Evolutionary conservation across 2,888 invertebrate genomes (phyloP).

Genomic region (Lepidonotus clava): DNA sequence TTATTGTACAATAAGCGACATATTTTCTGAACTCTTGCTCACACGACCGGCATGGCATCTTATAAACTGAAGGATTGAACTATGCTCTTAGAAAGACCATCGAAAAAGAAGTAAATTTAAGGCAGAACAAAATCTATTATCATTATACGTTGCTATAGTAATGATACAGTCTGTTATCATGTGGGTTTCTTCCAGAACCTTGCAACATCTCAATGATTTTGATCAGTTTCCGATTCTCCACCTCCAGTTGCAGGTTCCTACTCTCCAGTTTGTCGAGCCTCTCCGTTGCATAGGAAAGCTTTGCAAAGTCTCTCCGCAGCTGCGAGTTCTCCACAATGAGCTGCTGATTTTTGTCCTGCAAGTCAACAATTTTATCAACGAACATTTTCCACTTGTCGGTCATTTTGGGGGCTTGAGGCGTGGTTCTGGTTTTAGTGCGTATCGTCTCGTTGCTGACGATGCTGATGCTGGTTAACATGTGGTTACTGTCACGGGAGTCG

Average conservation of each 20-base stretch:
- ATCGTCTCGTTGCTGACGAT: conserved; percentile 47
- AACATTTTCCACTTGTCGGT: conserved; percentile 58
- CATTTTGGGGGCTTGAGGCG: background rate
- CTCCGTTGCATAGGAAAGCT: conserved; percentile 33
- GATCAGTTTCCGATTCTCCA: conserved; percentile 59
- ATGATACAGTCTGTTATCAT: conserved; percentile 49
- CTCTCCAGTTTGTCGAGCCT: conserved; percentile 52
- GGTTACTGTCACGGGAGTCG: conserved; percentile 16
- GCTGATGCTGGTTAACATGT: conserved; percentile 8
- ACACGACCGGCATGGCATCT: too few relatives aligned
- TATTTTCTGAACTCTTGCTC: too few relatives aligned
- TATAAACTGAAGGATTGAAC: too few relatives aligned
- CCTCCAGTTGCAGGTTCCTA: conserved; percentile 57
- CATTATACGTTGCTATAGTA: conserved; percentile 55
- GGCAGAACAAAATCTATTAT: too few relatives aligned
- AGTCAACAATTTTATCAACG: conserved; percentile 59
- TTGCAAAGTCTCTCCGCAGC: conserved; percentile 48
- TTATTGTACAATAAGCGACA: too few relatives aligned
- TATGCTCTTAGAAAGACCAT: too few relatives aligned
- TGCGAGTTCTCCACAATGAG: conserved; percentile 54
- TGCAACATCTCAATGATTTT: conserved; percentile 58
- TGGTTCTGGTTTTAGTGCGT: background rate
- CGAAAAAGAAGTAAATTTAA: too few relatives aligned
- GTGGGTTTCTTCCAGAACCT: conserved; percentile 42
- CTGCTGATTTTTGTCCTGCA: conserved; percentile 60